Base-by-base conservation (phyloP, 2,797 vertebrate species). In the Mastacembelus armatus region DNA sequence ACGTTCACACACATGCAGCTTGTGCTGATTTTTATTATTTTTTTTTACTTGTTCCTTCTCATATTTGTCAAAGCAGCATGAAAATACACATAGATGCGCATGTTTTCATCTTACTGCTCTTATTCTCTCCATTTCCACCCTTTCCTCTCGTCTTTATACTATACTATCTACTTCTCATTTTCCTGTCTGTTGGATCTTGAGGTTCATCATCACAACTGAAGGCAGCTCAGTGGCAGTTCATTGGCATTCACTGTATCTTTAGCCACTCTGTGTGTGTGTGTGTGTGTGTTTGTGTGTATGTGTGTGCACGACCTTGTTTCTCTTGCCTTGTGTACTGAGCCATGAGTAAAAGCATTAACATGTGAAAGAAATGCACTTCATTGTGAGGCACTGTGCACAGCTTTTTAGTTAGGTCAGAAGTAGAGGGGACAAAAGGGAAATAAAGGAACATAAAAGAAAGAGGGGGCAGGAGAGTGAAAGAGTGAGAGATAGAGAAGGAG, bases 291-390 rank as follows among this genome's bases (percentile, higher is more conserved):
- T 32, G 39, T 22, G 39, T 16, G 58, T 29, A 35, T 21, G 2
- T 21, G 40, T 65, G 40, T 14, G 21, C 44, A 59, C 67, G 65
- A 26, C 57, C 66, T 81, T 86, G 83, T 86, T 88, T 88, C 81
- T 76, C 65, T 52, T 67, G 59, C 62, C 78, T 64, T 38, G 87
- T 65, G 82, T 88, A 65, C 83, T 85, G 90, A 86, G 85, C 84
- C 59, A 74, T 71, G 86, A 89, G 89, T 92, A 93, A 93, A 80
- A 66, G 59, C 83, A 94, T 94, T 94, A 93, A 85, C 93, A 94
- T 93, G 87, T 90, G 90, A 94, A 94, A 91, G 91, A 71, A 80
- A 52, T 40, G 22, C 76, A 82, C 84, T 90, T 90, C 85, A 91
- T 90, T 91, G 90, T 87, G 80, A 89, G 78, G 82, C 76, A 65